Evolutionary conservation across 2,113 vertebrate species (phyloP), one percentile per base, ranked within the genome.

Genomic region (Erpornis zantholeuca): DNA sequence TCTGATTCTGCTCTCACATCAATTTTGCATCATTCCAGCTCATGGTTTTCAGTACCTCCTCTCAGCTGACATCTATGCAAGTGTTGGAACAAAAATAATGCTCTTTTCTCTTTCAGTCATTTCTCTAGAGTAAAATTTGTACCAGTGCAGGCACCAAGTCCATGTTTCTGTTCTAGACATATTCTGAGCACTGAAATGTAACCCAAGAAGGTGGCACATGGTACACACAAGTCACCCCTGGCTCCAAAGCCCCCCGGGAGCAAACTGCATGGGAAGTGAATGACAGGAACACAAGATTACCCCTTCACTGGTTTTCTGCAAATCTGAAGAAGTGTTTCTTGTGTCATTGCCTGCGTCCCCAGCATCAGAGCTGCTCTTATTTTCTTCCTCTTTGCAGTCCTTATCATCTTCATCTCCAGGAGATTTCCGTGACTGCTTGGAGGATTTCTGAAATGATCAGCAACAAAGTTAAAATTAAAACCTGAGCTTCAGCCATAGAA

Each of bases 331-430:
- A 42, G 98, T 98, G 93, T 99, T 99, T 95, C 98, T 98, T 75
- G 98, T 98, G 98, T 99, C 98, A 20, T 98, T 99, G 97, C 99
- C 98, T 8, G 98, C 98, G 50, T 99, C 99, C 88, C 98, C 99
- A 65, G 98, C 98, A 95, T 99, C 99, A 24, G 98, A 99, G 86
- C 98, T 98, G 70, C 99, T 99, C 98, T 99, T 99, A 97, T 99
- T 99, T 94, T 98, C 98, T n/a, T 99, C 99, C 77, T 99, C 99
- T 98, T 99, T 99, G 94, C 98, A 98, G 61, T 99, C 99, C 96
- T 99, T 99, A 90, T 99, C 99, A 97, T 99, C 98, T 94, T 99
- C 98, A 54, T 99, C 99, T 93, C 97, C 99, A 63, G 99, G 98
- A 83, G 99, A 99, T 97, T 99, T 99, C 98, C 99, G 98, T 72